Evolutionary conservation across 2,888 invertebrate species (phyloP).

Genomic region (Tiphia femorata): DNA sequence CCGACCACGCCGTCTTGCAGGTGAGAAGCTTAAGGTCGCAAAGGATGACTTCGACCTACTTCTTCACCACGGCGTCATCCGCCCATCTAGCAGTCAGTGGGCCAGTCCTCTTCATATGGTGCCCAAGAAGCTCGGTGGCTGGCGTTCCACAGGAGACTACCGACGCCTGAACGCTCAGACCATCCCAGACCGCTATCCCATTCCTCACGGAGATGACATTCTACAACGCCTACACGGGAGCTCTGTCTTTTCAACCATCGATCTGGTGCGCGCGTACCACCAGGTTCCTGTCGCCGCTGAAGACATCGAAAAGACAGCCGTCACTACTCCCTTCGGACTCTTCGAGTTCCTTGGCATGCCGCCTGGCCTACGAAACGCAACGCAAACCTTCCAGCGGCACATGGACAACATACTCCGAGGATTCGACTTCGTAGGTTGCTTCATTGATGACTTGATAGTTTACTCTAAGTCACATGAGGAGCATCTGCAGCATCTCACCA

Average conservation of each 20-base stretch:
- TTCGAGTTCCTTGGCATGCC: slow-evolving; percentile 48
- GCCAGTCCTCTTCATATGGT: background rate
- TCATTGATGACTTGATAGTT: slow-evolving; percentile 12
- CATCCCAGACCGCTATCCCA: background rate
- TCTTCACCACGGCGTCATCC: background rate
- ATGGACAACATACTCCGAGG: background rate
- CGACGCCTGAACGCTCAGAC: background rate
- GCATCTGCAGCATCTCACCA: background rate
- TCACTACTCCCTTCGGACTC: slow-evolving; percentile 39
- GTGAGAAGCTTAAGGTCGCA: background rate
- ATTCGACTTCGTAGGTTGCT: background rate
- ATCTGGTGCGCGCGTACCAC: slow-evolving; percentile 25
- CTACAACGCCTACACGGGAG: background rate
- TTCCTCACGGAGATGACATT: slow-evolving; percentile 23
- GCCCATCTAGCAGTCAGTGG: background rate
- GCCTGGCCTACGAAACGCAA: slow-evolving; percentile 36
- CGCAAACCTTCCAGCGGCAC: slow-evolving; percentile 13
- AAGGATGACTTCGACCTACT: background rate
- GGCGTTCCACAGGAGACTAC: background rate
- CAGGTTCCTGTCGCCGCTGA: slow-evolving; percentile 22
- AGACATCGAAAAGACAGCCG: slow-evolving; percentile 17
- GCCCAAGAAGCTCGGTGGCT: background rate
- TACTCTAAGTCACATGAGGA: background rate
- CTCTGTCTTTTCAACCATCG: slow-evolving; percentile 9
- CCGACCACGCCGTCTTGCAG: background rate